phyloP scores from a whole-genome alignment of 2,113 vertebrate species.

The Nanorana parkeri region DNA sequence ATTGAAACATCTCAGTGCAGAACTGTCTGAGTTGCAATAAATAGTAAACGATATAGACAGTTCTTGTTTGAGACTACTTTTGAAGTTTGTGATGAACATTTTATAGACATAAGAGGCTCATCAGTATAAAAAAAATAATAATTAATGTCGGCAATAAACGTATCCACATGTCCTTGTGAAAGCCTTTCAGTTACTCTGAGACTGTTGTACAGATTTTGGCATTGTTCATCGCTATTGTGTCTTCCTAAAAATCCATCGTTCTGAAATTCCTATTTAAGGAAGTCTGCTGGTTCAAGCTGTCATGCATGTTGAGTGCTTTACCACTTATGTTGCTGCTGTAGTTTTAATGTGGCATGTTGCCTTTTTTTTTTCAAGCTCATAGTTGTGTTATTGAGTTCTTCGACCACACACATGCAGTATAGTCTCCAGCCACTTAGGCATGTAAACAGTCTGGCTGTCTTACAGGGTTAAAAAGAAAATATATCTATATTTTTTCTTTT shows the following conservation, averaged over 20 bases:
- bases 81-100: too few relatives aligned
- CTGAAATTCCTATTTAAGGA: conserved; percentile 56
- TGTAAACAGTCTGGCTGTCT: conserved; percentile 84
- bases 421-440: conserved; percentile 78
- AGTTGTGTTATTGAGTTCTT: conserved; percentile 81
- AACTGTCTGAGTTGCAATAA: too few relatives aligned
- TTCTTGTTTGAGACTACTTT: too few relatives aligned
- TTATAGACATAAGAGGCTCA: too few relatives aligned
- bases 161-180: too few relatives aligned
- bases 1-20: too few relatives aligned
- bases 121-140: too few relatives aligned
- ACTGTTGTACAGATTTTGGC: neutral
- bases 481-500: conserved; percentile 48
- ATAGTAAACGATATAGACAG: too few relatives aligned
- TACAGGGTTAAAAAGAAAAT: conserved; percentile 81
- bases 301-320: conserved; percentile 61
- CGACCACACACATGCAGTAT: conserved; percentile 81
- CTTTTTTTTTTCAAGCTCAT: conserved; percentile 75
- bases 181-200: too few relatives aligned
- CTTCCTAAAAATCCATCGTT: conserved; percentile 6
- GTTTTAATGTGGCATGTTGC: conserved; percentile 78
- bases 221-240: conserved; percentile 7
- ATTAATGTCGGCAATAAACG: too few relatives aligned
- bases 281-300: conserved; percentile 54
- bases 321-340: conserved; percentile 65